Conservation (phyloP, 2,797 vertebrate genomes). For the Pseudochirops corinnae region DNA sequence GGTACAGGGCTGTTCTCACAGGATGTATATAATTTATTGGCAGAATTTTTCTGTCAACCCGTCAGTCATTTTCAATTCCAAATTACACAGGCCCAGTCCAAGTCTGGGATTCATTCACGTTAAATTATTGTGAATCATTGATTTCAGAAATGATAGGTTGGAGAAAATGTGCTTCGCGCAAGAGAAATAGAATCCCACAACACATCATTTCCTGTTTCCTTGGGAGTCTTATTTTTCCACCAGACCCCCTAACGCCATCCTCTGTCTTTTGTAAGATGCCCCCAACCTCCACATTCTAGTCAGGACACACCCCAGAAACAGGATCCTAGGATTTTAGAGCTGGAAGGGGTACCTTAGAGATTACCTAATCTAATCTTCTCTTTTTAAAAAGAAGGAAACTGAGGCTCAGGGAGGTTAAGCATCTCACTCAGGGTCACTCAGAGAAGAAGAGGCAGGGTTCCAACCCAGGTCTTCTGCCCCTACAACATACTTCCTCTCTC, state of each 20-base stretch:
- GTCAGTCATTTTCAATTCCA: slow-evolving; percentile 78
- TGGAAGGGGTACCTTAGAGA: not conserved
- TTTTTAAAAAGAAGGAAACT: not conserved
- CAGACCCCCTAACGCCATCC: slow-evolving; percentile 19
- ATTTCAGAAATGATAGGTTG: slow-evolving; percentile 79
- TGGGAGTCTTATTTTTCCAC: slow-evolving; percentile 68
- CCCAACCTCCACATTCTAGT: slow-evolving; percentile 36
- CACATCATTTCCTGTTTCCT: slow-evolving; percentile 67
- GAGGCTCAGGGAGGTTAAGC: not conserved
- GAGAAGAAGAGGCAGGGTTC: not conserved
- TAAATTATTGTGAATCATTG: slow-evolving; percentile 73
- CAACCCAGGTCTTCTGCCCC: not conserved
- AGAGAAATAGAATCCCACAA: slow-evolving; percentile 74
- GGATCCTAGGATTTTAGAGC: not conserved
- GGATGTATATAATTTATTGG: slow-evolving; percentile 81
- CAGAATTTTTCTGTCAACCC: slow-evolving; percentile 70
- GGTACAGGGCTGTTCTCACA: slow-evolving; percentile 71
- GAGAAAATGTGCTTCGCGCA: slow-evolving; percentile 74
- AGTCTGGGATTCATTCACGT: slow-evolving; percentile 76
- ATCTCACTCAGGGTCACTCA: not conserved
- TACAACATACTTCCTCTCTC: not conserved
- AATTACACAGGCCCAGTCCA: slow-evolving; percentile 74
- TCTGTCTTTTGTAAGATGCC: not conserved
- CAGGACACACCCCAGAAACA: slow-evolving; percentile 13
- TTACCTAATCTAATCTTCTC: not conserved